Conservation (phyloP, 1,140 invertebrate genomes). For the Delia radicum region DNA sequence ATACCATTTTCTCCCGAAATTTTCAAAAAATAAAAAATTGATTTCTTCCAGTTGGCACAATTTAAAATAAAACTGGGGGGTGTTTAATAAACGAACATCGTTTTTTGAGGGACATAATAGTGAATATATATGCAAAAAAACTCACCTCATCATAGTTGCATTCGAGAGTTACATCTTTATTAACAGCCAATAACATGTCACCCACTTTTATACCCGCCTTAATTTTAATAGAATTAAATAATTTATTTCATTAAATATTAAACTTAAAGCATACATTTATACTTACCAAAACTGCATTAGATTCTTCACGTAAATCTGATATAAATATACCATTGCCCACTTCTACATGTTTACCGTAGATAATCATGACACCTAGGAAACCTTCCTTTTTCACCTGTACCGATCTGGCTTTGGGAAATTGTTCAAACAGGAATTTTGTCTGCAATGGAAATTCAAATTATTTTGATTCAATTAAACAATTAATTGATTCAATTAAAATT, state of each 20-base stretch:
- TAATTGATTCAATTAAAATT: too few relatives aligned
- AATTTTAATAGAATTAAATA: slow-evolving; percentile 22
- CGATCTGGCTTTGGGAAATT: slow-evolving; percentile 49
- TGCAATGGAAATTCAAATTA: slow-evolving; percentile 27
- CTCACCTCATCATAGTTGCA: slow-evolving; percentile 85
- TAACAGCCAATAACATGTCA: slow-evolving; percentile 92
- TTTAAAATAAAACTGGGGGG: too few relatives aligned
- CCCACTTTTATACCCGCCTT: slow-evolving; percentile 88
- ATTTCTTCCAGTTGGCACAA: too few relatives aligned
- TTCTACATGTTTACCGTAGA: slow-evolving; percentile 90
- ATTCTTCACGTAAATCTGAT: slow-evolving; percentile 89
- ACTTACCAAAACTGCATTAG: slow-evolving; percentile 81
- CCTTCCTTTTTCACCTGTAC: slow-evolving; percentile 66
- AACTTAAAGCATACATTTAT: background rate
- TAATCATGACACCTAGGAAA: slow-evolving; percentile 93
- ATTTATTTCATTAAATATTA: background rate
- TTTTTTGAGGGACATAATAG: too few relatives aligned
- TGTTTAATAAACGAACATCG: too few relatives aligned
- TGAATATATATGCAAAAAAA: too few relatives aligned
- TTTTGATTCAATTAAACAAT: too few relatives aligned
- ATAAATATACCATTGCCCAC: slow-evolving; percentile 93
- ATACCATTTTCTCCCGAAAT: too few relatives aligned
- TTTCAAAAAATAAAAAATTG: too few relatives aligned
- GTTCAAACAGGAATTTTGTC: slow-evolving; percentile 51
- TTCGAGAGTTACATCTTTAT: slow-evolving; percentile 83